phyloP scores from a whole-genome alignment of 2,113 vertebrate genomes.

The Malurus cyaneus region DNA sequence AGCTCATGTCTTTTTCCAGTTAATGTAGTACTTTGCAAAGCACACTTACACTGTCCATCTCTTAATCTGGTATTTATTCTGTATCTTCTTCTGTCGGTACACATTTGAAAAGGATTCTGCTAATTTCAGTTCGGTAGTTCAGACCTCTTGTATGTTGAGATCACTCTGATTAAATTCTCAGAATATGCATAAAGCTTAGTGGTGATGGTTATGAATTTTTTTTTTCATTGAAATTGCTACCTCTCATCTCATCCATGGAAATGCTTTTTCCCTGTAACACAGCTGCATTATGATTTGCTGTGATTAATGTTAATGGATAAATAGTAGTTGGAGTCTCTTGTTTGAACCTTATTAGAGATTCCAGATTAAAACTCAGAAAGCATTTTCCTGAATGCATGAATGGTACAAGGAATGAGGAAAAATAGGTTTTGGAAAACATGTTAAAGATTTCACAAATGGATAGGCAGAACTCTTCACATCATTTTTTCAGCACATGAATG shows the following conservation, averaged over 20 bases:
- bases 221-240: slow-evolving; percentile 55
- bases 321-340: slow-evolving; percentile 34
- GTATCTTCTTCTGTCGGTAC: not conserved
- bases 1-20: not conserved
- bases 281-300: slow-evolving; percentile 65
- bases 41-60: not conserved
- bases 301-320: slow-evolving; percentile 70
- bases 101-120: slow-evolving; percentile 29
- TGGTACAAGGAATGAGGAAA: not conserved
- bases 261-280: slow-evolving; percentile 49
- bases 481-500: not conserved
- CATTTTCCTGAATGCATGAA: not conserved
- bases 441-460: not conserved
- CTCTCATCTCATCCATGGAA: slow-evolving; percentile 51
- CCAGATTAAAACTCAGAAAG: not conserved
- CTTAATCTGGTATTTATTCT: not conserved
- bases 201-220: slow-evolving; percentile 41
- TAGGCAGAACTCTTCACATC: not conserved
- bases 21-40: not conserved
- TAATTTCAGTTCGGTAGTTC: slow-evolving; percentile 50
- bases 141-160: slow-evolving; percentile 12
- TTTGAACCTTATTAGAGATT: slow-evolving; percentile 52
- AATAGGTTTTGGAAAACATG: not conserved
- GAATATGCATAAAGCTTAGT: slow-evolving; percentile 25
- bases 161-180: slow-evolving; percentile 45